Evolutionary conservation across 1,140 invertebrate species (phyloP).

Genomic region (Rhagoletis pomonella): DNA sequence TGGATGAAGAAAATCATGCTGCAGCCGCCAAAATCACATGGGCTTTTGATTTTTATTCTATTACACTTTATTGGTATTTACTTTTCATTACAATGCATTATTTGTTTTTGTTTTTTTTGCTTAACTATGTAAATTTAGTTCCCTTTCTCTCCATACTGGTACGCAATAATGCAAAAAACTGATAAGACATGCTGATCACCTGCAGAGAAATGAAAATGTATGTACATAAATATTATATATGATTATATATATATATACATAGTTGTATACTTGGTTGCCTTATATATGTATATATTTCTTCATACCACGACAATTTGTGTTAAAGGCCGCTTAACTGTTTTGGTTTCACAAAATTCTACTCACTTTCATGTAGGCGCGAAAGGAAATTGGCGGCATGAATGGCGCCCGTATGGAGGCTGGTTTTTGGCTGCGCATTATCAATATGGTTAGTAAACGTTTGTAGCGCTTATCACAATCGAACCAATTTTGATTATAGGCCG

Average conservation of each 20-base stretch:
- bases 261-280: too few relatives aligned
- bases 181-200: conserved; percentile 57
- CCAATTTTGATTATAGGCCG: conserved; percentile 71
- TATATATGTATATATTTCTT: too few relatives aligned
- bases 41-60: neutral
- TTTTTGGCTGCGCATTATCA: conserved; percentile 68
- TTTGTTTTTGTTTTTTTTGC: neutral
- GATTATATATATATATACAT: too few relatives aligned
- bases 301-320: too few relatives aligned
- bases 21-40: neutral
- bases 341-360: neutral
- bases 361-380: conserved; percentile 71
- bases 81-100: too few relatives aligned
- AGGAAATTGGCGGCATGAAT: conserved; percentile 69
- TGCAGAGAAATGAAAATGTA: neutral
- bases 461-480: conserved; percentile 65
- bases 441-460: conserved; percentile 62
- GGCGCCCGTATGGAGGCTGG: conserved; percentile 66
- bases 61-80: neutral
- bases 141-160: conserved; percentile 50
- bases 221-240: too few relatives aligned
- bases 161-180: conserved; percentile 55
- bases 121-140: neutral
- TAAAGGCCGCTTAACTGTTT: too few relatives aligned
- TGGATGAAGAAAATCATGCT: neutral